Evolutionary conservation across 2,113 vertebrate genomes (phyloP).

Genomic region (Cololabis saira): DNA sequence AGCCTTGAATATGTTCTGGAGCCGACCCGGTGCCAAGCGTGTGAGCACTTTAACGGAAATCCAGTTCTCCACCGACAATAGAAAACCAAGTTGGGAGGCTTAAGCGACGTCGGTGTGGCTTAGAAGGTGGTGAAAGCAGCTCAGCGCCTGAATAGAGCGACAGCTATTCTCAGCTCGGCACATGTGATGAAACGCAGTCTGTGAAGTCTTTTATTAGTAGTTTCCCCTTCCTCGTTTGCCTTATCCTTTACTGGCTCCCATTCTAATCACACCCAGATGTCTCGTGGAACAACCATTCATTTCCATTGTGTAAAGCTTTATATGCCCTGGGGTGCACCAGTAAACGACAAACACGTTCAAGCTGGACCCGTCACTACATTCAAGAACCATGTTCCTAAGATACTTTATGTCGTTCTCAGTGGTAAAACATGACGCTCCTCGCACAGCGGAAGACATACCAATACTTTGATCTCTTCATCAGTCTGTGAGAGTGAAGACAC

Average conservation of each 20-base stretch:
- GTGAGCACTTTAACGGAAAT: slow-evolving; percentile 39
- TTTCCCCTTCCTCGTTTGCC: slow-evolving; percentile 11
- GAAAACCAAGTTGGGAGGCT: slow-evolving; percentile 31
- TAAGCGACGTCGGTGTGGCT: slow-evolving; percentile 23
- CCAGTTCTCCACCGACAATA: slow-evolving; percentile 40
- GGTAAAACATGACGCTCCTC: background rate
- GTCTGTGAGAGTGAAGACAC: slow-evolving; percentile 6
- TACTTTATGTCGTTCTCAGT: too few species aligned
- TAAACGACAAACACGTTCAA: background rate
- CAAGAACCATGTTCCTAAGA: background rate
- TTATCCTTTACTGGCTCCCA: slow-evolving; percentile 5
- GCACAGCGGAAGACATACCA: background rate
- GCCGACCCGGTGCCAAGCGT: slow-evolving; percentile 14
- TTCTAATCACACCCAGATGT: slow-evolving; percentile 50
- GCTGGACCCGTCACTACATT: background rate
- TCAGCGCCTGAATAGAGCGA: slow-evolving; percentile 19
- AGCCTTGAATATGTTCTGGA: slow-evolving; percentile 2
- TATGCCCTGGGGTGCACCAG: slow-evolving; percentile 1
- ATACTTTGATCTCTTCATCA: slow-evolving; percentile 2
- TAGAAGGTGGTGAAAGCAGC: slow-evolving; percentile 35
- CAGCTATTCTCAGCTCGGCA: slow-evolving; percentile 37
- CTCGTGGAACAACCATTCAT: slow-evolving; percentile 7
- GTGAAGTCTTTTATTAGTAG: slow-evolving; percentile 40
- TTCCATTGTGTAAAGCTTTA: slow-evolving; percentile 2
- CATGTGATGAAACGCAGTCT: slow-evolving; percentile 39